phyloP scores from a whole-genome alignment of 37 sponge, comb jelly and placozoan genomes.

The Ianthella basta region DNA sequence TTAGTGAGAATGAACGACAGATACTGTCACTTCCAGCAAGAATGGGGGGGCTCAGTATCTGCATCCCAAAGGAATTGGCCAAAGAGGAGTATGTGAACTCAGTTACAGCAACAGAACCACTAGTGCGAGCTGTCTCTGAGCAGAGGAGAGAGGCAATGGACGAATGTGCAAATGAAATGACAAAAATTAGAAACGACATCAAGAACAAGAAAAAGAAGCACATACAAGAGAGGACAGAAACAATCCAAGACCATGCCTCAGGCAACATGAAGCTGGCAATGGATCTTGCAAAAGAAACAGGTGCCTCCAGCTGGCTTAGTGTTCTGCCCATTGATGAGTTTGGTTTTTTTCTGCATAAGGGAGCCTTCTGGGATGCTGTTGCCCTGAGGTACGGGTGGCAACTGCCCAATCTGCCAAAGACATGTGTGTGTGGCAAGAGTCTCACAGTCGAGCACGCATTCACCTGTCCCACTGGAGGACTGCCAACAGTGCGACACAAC shows the following conservation, averaged over 20 bases:
- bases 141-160: neutral
- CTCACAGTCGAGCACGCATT: too few relatives aligned
- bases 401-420: too few relatives aligned
- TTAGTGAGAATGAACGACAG: neutral
- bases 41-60: neutral
- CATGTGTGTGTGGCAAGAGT: too few relatives aligned
- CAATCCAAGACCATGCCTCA: neutral
- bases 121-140: neutral
- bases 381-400: too few relatives aligned
- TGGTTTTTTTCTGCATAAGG: too few relatives aligned
- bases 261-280: neutral
- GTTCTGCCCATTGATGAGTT: too few relatives aligned
- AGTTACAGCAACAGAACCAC: neutral
- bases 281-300: too few relatives aligned
- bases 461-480: too few relatives aligned
- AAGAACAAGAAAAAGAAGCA: neutral
- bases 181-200: neutral
- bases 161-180: neutral
- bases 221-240: neutral
- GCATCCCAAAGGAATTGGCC: neutral
- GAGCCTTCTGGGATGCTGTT: too few relatives aligned
- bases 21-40: neutral
- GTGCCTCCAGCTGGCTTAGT: too few relatives aligned
- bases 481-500: too few relatives aligned
- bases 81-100: neutral